Evolutionary conservation across 2,113 vertebrate genomes (phyloP), one percentile per base, ranked within the genome.

Genomic region (Protomyctophum bolini): DNA sequence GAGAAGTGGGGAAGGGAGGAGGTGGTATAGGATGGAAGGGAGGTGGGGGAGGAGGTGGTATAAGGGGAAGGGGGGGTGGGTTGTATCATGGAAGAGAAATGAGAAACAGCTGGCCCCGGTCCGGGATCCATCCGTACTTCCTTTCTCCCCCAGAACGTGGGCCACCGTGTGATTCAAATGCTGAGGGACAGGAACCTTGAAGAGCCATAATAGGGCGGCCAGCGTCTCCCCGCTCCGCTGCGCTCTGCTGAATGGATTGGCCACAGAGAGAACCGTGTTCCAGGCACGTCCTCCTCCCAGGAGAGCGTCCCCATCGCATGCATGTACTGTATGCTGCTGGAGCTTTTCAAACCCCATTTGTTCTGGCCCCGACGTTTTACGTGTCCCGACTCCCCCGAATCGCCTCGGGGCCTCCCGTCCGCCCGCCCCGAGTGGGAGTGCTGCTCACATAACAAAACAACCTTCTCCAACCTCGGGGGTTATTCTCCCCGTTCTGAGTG

Each of bases 91-190:
- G 14, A 68, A 49, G 62, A 62, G 68, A 76, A 87, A 88, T 77
- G 59, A 77, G 78, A 84, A 86, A 82, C 86, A 88, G 85, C 85
- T 90, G 85, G 68, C 49, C 85, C 49, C 61, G 49, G 49, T 66
- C 47, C 67, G 60, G 76, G 62, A 33, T 33, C 33, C 33, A 33
- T 33, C 46, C 0, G 1, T 68, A 78, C 72, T 59, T 15, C 60
- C 66, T 54, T 68, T 6, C 33, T 33, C 4, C 33, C 4, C 33
- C 33, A 2, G 33, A n/a, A 33, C 4, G 33, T 33, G 33, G 33
- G 33, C 52, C 52, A 11, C 6, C 52, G 5, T 12, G 7, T 51
- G 51, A 55, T 73, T 70, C 65, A 84, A 69, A 75, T 2, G 14
- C 45, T 14, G 64, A 66, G 14, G 54, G 50, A 29, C 0, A 33